Conservation (phyloP, 2,113 vertebrate genomes). For the Zapornia atra region DNA sequence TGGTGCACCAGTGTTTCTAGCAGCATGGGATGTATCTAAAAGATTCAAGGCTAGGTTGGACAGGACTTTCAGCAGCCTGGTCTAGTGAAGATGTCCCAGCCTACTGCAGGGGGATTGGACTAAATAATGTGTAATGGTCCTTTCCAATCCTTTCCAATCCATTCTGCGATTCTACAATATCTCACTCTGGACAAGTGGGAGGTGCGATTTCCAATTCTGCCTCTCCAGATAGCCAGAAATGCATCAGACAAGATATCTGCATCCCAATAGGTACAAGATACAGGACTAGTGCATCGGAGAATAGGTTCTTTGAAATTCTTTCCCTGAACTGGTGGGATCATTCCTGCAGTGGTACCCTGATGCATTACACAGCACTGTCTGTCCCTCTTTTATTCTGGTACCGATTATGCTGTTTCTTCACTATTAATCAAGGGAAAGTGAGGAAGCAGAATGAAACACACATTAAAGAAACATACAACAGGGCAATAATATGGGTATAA, state of each 20-base stretch:
- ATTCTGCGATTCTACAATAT: not conserved
- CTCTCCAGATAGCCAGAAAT: not conserved
- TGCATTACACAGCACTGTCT: not conserved
- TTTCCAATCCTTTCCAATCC: not conserved
- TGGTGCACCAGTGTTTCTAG: not conserved
- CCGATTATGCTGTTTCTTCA: not conserved
- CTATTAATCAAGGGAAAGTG: not conserved
- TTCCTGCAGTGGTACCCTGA: not conserved
- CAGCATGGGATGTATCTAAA: not conserved
- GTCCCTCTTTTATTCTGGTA: not conserved
- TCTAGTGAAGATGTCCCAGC: not conserved
- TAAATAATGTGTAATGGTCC: not conserved
- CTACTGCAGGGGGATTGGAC: not conserved
- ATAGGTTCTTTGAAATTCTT: not conserved
- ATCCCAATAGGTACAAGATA: not conserved
- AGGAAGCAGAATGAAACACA: not conserved
- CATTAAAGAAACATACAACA: not conserved
- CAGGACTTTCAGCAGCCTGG: not conserved
- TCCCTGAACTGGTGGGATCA: not conserved
- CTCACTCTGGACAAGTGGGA: not conserved
- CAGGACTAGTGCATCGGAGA: not conserved
- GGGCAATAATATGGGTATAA: not conserved
- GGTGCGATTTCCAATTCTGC: not conserved
- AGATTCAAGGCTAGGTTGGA: not conserved
- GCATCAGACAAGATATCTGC: not conserved